phyloP scores from a whole-genome alignment of 2,888 invertebrate genomes.

The Spatulosminthurus flaviceps region DNA sequence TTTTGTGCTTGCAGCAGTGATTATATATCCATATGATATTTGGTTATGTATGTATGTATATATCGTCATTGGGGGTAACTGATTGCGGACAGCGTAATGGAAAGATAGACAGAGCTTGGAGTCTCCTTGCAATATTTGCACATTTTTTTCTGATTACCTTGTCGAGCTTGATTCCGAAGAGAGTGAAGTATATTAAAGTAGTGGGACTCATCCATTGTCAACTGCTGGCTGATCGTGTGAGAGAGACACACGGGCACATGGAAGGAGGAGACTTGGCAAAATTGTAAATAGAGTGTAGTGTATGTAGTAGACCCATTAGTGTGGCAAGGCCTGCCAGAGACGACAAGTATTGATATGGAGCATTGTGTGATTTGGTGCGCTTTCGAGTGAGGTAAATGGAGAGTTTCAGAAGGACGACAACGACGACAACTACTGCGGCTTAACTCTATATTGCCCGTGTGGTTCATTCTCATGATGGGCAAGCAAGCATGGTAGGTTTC shows the following conservation, averaged over 20 bases:
- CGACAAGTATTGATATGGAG: slow-evolving; percentile 39
- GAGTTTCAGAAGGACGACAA: slow-evolving; percentile 25
- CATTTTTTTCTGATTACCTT: slow-evolving; percentile 27
- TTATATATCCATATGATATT: no score
- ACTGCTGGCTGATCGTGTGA: slow-evolving; percentile 22
- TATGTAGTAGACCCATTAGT: slow-evolving; percentile 32
- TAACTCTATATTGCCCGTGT: slow-evolving; percentile 21
- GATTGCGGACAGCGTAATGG: background rate
- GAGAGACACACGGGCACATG: no score
- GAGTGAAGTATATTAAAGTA: background rate
- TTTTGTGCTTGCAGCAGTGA: no score
- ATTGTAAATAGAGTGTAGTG: slow-evolving; percentile 16
- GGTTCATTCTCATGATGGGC: slow-evolving; percentile 16
- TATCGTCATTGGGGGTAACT: no score
- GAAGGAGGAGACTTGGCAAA: slow-evolving; percentile 19
- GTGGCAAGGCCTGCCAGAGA: slow-evolving; percentile 18
- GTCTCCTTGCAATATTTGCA: slow-evolving; percentile 20
- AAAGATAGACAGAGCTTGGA: slow-evolving; percentile 2
- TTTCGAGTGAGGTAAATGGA: slow-evolving; percentile 27
- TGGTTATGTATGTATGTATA: no score
- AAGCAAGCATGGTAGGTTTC: background rate
- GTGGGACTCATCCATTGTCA: slow-evolving; percentile 26
- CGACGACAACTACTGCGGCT: slow-evolving; percentile 15
- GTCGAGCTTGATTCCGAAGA: slow-evolving; percentile 25
- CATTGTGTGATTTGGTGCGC: slow-evolving; percentile 29